Evolutionary conservation across 2,797 vertebrate genomes (phyloP).

Genomic region (Leptoclinus maculatus): DNA sequence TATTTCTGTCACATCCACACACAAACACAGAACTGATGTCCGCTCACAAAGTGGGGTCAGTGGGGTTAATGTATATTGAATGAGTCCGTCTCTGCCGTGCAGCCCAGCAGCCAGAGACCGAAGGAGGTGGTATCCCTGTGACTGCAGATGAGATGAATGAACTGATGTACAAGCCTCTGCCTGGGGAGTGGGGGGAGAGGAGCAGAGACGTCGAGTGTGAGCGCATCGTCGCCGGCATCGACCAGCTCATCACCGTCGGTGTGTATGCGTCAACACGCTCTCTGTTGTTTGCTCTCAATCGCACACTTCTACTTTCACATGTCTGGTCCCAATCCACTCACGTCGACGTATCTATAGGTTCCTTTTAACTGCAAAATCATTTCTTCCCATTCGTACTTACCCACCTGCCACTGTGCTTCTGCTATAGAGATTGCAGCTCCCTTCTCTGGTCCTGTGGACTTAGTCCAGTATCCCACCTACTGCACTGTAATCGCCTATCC

Average conservation of each 20-base stretch:
- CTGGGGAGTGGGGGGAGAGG: constrained; percentile 92
- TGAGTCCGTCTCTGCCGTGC: constrained; percentile 26
- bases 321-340: neutral
- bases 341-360: too few relatives aligned
- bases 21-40: neutral
- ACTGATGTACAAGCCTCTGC: constrained; percentile 92
- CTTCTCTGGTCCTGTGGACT: constrained; percentile 95
- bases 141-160: constrained; percentile 92
- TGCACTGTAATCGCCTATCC: constrained; percentile 95
- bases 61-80: neutral
- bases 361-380: neutral
- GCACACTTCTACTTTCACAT: neutral
- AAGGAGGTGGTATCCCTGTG: constrained; percentile 91
- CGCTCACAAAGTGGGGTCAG: neutral
- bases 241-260: constrained; percentile 93
- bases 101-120: constrained; percentile 91
- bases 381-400: neutral
- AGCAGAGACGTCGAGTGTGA: constrained; percentile 91
- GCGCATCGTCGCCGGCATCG: constrained; percentile 89
- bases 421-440: constrained; percentile 91
- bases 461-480: constrained; percentile 94
- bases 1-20: neutral
- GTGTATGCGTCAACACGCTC: constrained; percentile 47
- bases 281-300: neutral
- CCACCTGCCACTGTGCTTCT: neutral